phyloP scores from a whole-genome alignment of 2,888 invertebrate genomes.

The Oasisia sp. region DNA sequence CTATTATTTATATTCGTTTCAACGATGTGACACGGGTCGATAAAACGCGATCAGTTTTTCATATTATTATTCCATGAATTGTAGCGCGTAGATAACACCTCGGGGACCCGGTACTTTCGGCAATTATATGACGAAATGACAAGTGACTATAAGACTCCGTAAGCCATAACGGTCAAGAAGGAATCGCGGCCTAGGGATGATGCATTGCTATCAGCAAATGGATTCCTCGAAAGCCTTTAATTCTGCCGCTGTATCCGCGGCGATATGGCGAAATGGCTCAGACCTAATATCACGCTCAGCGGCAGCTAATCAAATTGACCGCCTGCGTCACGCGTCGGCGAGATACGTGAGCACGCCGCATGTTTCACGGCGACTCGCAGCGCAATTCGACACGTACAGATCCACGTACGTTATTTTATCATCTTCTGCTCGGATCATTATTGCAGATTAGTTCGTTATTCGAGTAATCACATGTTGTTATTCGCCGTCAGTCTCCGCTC shows the following conservation, averaged over 20 bases:
- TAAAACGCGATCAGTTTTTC: not conserved
- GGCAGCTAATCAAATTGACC: not conserved
- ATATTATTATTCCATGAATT: slow-evolving; percentile 6
- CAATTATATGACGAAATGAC: not conserved
- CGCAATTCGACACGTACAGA: not conserved
- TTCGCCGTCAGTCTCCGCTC: not conserved
- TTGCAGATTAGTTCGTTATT: slow-evolving; percentile 13
- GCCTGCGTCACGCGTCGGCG: not conserved
- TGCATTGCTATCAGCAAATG: not conserved
- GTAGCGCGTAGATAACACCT: not conserved
- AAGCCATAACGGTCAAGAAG: not conserved
- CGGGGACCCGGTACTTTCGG: not conserved
- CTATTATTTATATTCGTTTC: not conserved
- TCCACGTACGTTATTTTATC: not conserved
- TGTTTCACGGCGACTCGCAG: not conserved
- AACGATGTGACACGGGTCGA: not conserved
- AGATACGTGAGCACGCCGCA: not conserved
- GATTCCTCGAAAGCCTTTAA: slow-evolving; percentile 17
- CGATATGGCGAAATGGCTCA: not conserved
- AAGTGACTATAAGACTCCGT: not conserved
- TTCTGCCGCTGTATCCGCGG: not conserved
- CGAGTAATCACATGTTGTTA: not conserved
- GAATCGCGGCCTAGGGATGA: not conserved
- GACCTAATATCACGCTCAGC: not conserved
- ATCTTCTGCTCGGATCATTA: slow-evolving; percentile 11